These are phyloP conservation scores for Chironomus riparius DNA, from an alignment of 2,888 invertebrate species.

Conservation along the genomic window DNA sequence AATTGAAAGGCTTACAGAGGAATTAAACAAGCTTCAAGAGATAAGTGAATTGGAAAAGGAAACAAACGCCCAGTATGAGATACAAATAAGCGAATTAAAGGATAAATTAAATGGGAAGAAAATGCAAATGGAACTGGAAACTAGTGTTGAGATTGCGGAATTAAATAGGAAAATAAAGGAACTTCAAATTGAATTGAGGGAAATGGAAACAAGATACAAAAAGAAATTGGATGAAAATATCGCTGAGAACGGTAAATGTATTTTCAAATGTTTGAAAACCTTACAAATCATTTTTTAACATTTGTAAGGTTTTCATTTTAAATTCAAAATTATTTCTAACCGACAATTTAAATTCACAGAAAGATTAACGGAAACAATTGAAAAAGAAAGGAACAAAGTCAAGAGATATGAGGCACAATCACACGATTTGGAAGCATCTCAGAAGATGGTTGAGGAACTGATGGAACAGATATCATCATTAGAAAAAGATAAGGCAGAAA, in stretches of 20 bases:
- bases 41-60: constrained; percentile 1
- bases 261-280: neutral
- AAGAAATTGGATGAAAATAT: constrained; percentile 13
- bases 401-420: neutral
- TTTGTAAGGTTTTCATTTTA: neutral
- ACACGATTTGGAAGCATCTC: neutral
- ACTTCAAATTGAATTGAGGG: neutral
- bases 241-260: neutral
- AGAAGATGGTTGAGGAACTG: constrained; percentile 3
- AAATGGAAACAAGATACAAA: neutral
- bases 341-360: neutral
- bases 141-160: neutral
- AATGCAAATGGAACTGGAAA: constrained; percentile 1
- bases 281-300: no score
- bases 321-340: neutral
- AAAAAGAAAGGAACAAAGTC: neutral
- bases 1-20: neutral
- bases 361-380: neutral
- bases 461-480: neutral
- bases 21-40: neutral
- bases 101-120: neutral
- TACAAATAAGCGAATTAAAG: constrained; percentile 10
- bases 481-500: constrained; percentile 4
- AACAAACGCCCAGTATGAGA: constrained; percentile 5
- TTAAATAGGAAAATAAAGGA: neutral